A percentile compares a stretch with the other conserved stretches of the same genome.
Evolutionary conservation across 2,888 invertebrate species (phyloP).

Genomic region (Willowsia nigromaculata): DNA sequence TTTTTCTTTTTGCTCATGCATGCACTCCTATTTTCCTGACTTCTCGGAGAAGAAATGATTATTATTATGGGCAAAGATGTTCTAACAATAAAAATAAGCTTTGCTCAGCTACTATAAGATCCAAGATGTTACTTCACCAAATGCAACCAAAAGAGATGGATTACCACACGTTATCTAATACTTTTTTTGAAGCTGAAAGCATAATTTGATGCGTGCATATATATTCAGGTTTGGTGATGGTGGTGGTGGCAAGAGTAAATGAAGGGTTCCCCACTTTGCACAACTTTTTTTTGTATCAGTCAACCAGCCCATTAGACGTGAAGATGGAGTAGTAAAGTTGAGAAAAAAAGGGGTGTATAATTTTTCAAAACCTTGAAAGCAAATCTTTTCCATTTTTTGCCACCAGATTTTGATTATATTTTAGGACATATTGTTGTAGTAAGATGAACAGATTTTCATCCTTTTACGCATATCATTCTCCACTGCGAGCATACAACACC

Average conservation of each 20-base stretch:
- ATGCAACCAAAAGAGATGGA: constrained; percentile 25
- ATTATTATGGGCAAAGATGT: constrained; percentile 33
- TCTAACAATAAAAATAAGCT: constrained; percentile 39
- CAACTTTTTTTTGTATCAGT: constrained; percentile 50
- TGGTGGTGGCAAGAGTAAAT: constrained; percentile 25
- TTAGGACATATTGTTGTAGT: constrained; percentile 32
- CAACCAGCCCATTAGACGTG: constrained; percentile 29
- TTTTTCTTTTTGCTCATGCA: constrained; percentile 59
- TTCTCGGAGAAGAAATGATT: constrained; percentile 17
- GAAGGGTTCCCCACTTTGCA: constrained; percentile 67
- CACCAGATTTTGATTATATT: constrained; percentile 50
- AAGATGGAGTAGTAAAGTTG: constrained; percentile 23
- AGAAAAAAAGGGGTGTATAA: constrained; percentile 54
- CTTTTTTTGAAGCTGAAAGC: constrained; percentile 27
- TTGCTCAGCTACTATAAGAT: neutral
- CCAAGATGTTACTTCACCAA: neutral
- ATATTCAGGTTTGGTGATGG: neutral
- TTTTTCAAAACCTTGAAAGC: constrained; percentile 54
- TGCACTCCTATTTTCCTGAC: constrained; percentile 44
- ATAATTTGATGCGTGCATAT: constrained; percentile 35
- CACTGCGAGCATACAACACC: constrained; percentile 8
- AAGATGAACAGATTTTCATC: constrained; percentile 26
- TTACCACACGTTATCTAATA: constrained; percentile 39
- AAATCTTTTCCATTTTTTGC: constrained; percentile 54
- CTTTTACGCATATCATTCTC: neutral